Base-by-base conservation (phyloP, 2,888 invertebrate species). In the Deilephila porcellus region DNA sequence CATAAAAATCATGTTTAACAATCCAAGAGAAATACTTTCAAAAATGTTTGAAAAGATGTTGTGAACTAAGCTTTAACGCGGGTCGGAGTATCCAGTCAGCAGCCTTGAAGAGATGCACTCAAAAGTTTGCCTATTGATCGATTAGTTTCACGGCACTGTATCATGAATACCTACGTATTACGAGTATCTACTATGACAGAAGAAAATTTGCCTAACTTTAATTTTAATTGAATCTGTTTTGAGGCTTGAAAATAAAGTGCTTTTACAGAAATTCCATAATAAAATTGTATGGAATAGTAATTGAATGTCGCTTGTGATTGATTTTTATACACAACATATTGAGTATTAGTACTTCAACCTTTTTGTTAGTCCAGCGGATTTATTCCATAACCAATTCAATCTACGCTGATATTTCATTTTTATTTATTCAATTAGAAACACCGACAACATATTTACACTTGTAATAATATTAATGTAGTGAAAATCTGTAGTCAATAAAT, bases 121-220 rank as follows among this genome's bases (percentile, higher is more conserved):
- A 75, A 76, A 74, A 77, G 73, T 76, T 78, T 75, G 73, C 75
- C 77, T 78, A 80, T 79, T 76, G 77, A 73, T 73, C 71, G 71
- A 72, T 73, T 73, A 80, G 77, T 76, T 76, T 72, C 71, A 60
- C 52, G 32, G 0, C 32, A 72, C 62, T 53, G 63, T 56, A 64
- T 56, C 17, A 53, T 17, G 62, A 64, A 17, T 63, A n/a, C 52
- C 45, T 20, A 63, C 34, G 20, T 8, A 20, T 20, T 56, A 19
- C 14, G 25, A n/a, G n/a, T n/a, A n/a, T n/a, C n/a, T 45, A 45
- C 45, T 45, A 4, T 17, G 20, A 8, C 8, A 6, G 19, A n/a
- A 6, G 1, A 56, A 56, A n/a, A n/a, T n/a, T 14, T 6, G 6
- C n/a, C 19, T 56, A 5, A n/a, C n/a, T 56, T 56, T n/a, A 45